Base-by-base conservation (phyloP, 2,797 vertebrate genomes). In the Urosaurus nigricauda region DNA sequence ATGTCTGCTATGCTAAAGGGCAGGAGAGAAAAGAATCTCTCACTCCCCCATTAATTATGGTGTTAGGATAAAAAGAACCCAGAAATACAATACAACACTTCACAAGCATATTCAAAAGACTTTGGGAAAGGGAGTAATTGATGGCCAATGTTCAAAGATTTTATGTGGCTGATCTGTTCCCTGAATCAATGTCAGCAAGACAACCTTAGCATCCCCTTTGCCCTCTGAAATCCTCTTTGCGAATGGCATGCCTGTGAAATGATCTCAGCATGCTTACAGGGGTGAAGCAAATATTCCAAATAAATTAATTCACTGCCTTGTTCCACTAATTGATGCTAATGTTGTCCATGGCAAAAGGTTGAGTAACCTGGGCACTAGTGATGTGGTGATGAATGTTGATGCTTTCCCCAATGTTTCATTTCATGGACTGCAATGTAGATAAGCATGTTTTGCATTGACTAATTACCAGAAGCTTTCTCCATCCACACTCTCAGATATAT, bases 221-320 rank as follows among this genome's bases (percentile, higher is more conserved):
- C 78, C 58, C 0, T 79, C 60, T 77, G 79, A 90, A 91, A 86
- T 84, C 83, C 21, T 12, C 16, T 85, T 56, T 94, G 65, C 4
- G 80, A 88, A 90, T 63, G 21, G 0, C 3, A 84, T 71, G 89
- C 51, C 13, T 88, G 4, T 90, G 51, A 89, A 92, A 56, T 81
- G 2, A 77, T 58, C 11, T 80, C 26, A 83, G 80, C 26, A 24
- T 92, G 1, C 5, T 79, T 77, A 86, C 85, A 89, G 65, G 26
- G 21, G 21, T 29, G 79, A 56, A 87, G 12, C 71, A 83, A 83
- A 92, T 63, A 71, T 80, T 53, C 4, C 79, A 60, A 87, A 80
- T 37, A 88, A 84, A 93, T 94, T 86, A 93, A 85, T 89, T 68
- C 1, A 53, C 91, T 75, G 2, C 82, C 78, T 93, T 92, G 58